Base-by-base conservation (phyloP, 2,888 invertebrate species). In the Holacanthella duospinosa region DNA sequence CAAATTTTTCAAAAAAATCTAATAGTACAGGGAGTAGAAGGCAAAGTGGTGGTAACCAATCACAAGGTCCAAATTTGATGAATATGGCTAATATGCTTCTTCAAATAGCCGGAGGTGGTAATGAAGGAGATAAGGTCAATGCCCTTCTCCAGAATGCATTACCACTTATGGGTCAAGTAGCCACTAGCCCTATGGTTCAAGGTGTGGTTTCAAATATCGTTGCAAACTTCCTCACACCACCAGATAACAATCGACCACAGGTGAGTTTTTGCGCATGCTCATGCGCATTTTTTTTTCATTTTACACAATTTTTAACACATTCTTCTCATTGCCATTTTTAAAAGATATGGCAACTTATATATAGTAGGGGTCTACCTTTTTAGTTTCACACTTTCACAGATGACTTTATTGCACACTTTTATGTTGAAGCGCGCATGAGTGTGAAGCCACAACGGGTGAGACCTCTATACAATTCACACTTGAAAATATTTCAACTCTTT, bases 171-270 rank as follows among this genome's bases (percentile, higher is more conserved):
- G 64, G 69, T 19, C 69, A 70, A 67, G 72, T 69, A 26, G 72
- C 70, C 4, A 70, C 67, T 4, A 70, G 67, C 55, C 72, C 70
- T 16, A 68, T 68, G 60, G 66, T 70, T 48, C 69, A 70, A 56
- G 65, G 63, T 16, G 67, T 69, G 65, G 69, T 72, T 2, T 63
- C 62, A 53, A 70, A 66, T 60, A 56, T 72, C 2, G 72, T 72
- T 12, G 68, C 70, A 4, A 66, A 65, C 36, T 72, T 72, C 56
- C 64, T 72, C 29, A 70, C 72, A 6, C 72, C 72, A 21, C 72
- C 72, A 3, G 59, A 59, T 9, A 29, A 29, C 36, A 43, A 29
- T 16, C 19, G 27, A 48, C 9, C 9, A 29, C 24, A 58, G 12
- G 24, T 3, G n/a, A 29, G n/a, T n/a, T n/a, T n/a, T n/a, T n/a